Conservation (phyloP, 2,888 invertebrate species). For the Orthonevra nobilis region DNA sequence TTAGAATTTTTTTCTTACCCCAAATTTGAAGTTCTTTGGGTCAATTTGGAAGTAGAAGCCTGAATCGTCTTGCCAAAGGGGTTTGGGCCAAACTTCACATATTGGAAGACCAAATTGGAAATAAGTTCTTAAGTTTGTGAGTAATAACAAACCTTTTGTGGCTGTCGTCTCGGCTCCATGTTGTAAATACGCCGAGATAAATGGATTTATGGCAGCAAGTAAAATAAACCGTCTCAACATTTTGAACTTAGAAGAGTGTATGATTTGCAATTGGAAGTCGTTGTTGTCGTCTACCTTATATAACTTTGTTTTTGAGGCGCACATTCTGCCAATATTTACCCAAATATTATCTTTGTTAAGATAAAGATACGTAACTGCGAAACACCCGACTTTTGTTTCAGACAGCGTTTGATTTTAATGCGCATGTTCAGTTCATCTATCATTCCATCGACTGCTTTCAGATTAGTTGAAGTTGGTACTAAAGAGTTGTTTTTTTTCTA, state of each 20-base stretch:
- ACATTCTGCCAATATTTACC: slow-evolving; percentile 8
- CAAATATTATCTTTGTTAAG: background rate
- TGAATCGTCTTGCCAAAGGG: slow-evolving; percentile 81
- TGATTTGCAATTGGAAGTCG: background rate
- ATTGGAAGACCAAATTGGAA: too few species aligned
- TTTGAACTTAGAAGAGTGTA: slow-evolving; percentile 3
- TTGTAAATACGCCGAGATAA: background rate
- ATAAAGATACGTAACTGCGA: background rate
- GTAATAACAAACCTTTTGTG: slow-evolving; percentile 20
- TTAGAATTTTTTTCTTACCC: slow-evolving; percentile 78
- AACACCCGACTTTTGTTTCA: too few species aligned
- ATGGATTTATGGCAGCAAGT: background rate
- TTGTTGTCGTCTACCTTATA: too few species aligned
- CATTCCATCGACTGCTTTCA: too few species aligned
- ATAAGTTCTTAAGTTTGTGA: too few species aligned
- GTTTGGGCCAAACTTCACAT: slow-evolving; percentile 87
- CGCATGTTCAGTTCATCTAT: too few species aligned
- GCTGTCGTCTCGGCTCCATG: background rate
- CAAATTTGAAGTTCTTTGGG: slow-evolving; percentile 81
- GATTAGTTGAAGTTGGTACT: too few species aligned
- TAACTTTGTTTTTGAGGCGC: too few species aligned
- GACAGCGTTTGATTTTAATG: too few species aligned
- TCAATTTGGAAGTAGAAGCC: slow-evolving; percentile 80
- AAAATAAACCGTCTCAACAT: slow-evolving; percentile 10
- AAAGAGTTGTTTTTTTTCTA: too few species aligned